These are phyloP conservation scores for Leptoclinus maculatus DNA, from an alignment of 2,797 vertebrate species.

Conservation along the genomic window DNA sequence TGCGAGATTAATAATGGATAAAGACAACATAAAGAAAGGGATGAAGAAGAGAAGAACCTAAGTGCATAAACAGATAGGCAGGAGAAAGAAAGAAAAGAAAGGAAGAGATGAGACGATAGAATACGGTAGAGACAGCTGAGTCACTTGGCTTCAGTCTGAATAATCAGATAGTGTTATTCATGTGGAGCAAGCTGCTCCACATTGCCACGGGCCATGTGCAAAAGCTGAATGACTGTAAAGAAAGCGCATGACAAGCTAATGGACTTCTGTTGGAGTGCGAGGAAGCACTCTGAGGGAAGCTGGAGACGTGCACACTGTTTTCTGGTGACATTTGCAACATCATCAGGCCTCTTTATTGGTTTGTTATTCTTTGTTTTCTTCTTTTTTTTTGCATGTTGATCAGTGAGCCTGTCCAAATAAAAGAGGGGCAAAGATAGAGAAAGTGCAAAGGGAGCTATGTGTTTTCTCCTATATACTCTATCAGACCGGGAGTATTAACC, in stretches of 20 bases:
- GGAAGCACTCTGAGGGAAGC: slow-evolving; percentile 63
- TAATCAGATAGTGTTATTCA: slow-evolving; percentile 82
- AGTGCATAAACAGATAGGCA: slow-evolving; percentile 31
- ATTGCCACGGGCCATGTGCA: slow-evolving; percentile 75
- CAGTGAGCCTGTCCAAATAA: slow-evolving; percentile 24
- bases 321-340: slow-evolving; percentile 67
- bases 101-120: slow-evolving; percentile 59
- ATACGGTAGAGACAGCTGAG: slow-evolving; percentile 81
- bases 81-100: slow-evolving; percentile 23
- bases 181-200: slow-evolving; percentile 73
- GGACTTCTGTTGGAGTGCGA: slow-evolving; percentile 69
- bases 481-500: slow-evolving; percentile 33
- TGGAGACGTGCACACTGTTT: slow-evolving; percentile 56
- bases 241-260: slow-evolving; percentile 75
- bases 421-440: not conserved
- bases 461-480: slow-evolving; percentile 13
- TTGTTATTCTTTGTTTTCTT: slow-evolving; percentile 9
- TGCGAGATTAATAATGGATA: slow-evolving; percentile 36
- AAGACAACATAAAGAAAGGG: slow-evolving; percentile 14
- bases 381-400: not conserved
- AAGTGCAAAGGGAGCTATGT: slow-evolving; percentile 4
- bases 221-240: slow-evolving; percentile 79
- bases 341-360: slow-evolving; percentile 46
- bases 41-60: not conserved
- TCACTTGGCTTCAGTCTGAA: slow-evolving; percentile 77